Base-by-base conservation (phyloP, 1,140 invertebrate genomes). In the Trichomalopsis sarcophagae region DNA sequence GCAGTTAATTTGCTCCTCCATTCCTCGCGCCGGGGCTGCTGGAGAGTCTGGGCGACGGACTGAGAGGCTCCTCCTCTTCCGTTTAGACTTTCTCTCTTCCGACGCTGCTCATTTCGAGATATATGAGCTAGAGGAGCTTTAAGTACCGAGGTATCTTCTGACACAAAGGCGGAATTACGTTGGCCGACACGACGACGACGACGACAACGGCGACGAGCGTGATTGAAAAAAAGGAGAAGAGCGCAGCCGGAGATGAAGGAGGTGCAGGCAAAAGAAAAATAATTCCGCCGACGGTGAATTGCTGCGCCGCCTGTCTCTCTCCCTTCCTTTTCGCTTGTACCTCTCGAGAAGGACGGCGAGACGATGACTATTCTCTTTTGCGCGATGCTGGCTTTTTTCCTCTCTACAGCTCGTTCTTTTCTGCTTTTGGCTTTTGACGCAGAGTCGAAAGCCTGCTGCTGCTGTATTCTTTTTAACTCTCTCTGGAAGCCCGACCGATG, bases 1-100 rank as follows among this genome's bases (percentile, higher is more conserved):
- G 81, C 80, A 89, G 87, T 90, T 91, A 92, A 92, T 91, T 91
- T 91, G 90, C 86, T 87, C 87, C 86, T 86, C 86, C 77, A 78
- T 86, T 81, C 13, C 79, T 85, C 50, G 14, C 74, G 27, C 23
- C 33, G 33, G 33, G 5, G 33, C 3, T 36, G 33, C 4, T 36
- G 33, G n/a, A 69, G 68, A 30, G 68, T 33, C 55, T 30, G n/a
- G n/a, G 68, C 68, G 68, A n/a, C 17, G 13, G 14, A 81, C 76
- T 71, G 83, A 30, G 83, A 30, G 81, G 36, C 66, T 85, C 79
- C 40, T 69, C 14, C 87, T 79, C 50, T 78, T 71, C 81, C 71
- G 47, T 71, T 68, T 82, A 30, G 30, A 36, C 47, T 36, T 75
- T 71, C 82, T 36, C 23, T 27, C 21, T 9, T 44, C 10, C 62